phyloP scores from a whole-genome alignment of 2,797 vertebrate species.

The Vultur gryphus region DNA sequence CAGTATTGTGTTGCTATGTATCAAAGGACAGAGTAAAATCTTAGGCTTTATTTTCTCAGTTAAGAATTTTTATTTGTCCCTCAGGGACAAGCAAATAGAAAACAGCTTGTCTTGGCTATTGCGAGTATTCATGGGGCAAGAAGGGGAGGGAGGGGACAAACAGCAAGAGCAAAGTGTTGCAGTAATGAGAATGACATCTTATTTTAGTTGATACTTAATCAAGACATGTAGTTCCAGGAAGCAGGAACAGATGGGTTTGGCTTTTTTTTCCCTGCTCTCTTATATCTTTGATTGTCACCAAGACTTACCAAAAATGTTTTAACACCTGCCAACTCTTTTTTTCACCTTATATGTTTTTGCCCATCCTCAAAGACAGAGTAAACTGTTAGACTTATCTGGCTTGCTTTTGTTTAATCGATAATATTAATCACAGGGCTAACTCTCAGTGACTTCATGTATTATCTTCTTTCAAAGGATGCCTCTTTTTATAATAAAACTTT shows the following conservation, averaged over 20 bases:
- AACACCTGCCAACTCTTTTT: not conserved
- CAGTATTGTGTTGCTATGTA: not conserved
- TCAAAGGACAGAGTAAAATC: not conserved
- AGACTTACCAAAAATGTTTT: not conserved
- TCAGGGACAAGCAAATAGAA: not conserved
- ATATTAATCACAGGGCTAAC: not conserved
- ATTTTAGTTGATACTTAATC: slow-evolving; percentile 9
- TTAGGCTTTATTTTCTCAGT: not conserved
- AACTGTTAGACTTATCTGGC: not conserved
- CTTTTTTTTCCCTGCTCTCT: not conserved
- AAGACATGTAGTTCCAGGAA: not conserved
- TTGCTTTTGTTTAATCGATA: not conserved
- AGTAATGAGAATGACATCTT: not conserved
- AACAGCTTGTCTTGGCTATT: not conserved
- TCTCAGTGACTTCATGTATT: not conserved
- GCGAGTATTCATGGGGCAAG: not conserved
- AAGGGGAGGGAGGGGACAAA: not conserved
- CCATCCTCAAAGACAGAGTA: not conserved
- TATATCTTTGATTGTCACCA: not conserved
- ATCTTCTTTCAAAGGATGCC: not conserved
- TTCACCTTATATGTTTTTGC: not conserved
- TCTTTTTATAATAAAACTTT: not conserved
- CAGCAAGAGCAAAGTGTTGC: not conserved
- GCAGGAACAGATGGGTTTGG: not conserved
- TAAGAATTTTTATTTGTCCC: not conserved